Percentiles rank a stretch among this genome's conserved stretches.
phyloP scores from a whole-genome alignment of 1,140 invertebrate genomes.

The Trichomalopsis sarcophagae region DNA sequence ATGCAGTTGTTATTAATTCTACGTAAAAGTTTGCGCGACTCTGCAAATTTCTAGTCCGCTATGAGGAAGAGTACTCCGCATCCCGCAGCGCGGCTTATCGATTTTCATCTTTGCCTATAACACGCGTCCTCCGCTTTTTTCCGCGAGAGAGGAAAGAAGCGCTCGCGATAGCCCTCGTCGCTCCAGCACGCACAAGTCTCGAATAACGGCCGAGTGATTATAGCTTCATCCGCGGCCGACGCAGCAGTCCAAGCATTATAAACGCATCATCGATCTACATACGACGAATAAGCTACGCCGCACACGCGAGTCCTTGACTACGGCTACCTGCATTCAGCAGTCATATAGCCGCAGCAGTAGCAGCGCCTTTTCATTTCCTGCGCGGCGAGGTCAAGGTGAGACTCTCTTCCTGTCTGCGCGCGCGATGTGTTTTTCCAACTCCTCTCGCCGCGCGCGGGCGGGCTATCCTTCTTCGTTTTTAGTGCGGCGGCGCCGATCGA shows the following conservation, averaged over 20 bases:
- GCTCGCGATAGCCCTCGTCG: too few species aligned
- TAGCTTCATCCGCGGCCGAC: background rate
- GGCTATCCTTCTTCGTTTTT: conserved; percentile 1
- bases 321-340: background rate
- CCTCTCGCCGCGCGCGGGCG: background rate
- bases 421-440: background rate
- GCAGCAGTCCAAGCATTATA: background rate
- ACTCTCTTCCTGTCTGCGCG: background rate
- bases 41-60: too few species aligned
- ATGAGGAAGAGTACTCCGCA: background rate
- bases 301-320: conserved; percentile 57
- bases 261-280: conserved; percentile 32
- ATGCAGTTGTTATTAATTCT: too few species aligned
- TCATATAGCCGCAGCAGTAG: background rate
- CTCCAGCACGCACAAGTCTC: too few species aligned
- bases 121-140: too few species aligned
- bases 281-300: conserved; percentile 40
- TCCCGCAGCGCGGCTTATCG: background rate
- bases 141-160: too few species aligned
- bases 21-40: too few species aligned
- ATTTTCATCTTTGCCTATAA: background rate
- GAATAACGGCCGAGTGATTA: background rate
- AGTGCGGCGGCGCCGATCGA: background rate
- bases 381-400: conserved; percentile 50
- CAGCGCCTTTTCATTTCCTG: conserved; percentile 53